phyloP scores from a whole-genome alignment of 2,888 invertebrate species.

The Dusona sp. region DNA sequence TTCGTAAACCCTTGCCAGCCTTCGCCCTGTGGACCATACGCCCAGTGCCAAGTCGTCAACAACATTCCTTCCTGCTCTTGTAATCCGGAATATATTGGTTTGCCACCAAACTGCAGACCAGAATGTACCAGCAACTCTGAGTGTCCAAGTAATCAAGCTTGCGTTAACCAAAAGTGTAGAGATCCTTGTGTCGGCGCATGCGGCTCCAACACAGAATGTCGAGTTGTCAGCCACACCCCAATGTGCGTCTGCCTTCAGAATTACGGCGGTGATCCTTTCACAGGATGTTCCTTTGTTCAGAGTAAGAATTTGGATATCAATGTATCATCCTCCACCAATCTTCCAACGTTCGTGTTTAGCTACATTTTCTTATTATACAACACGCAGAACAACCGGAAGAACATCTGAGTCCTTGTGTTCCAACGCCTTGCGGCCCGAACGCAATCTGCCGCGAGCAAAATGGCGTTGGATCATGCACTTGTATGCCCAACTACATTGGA shows the following conservation, averaged over 20 bases:
- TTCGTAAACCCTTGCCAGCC: conserved; percentile 79
- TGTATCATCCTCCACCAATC: conserved; percentile 77
- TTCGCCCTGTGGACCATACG: conserved; percentile 85
- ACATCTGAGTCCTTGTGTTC: conserved; percentile 87
- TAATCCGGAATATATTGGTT: conserved; percentile 89
- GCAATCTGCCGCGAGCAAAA: conserved; percentile 90
- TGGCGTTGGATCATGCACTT: conserved; percentile 86
- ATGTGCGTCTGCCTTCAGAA: conserved; percentile 88
- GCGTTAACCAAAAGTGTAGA: conserved; percentile 91
- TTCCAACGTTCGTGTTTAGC: conserved; percentile 21
- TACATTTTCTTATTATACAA: neutral
- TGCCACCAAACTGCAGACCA: conserved; percentile 91
- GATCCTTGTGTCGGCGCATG: conserved; percentile 93
- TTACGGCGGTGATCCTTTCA: conserved; percentile 87
- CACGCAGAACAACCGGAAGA: conserved; percentile 39
- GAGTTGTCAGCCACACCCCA: conserved; percentile 91
- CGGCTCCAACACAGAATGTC: conserved; percentile 90
- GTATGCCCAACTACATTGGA: conserved; percentile 87
- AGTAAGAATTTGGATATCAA: conserved; percentile 74
- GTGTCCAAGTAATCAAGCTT: conserved; percentile 90
- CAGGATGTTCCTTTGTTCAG: conserved; percentile 87
- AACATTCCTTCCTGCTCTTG: conserved; percentile 88
- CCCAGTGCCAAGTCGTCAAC: conserved; percentile 88
- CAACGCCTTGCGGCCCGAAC: conserved; percentile 93
- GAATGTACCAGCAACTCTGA: conserved; percentile 92